Percentiles rank a stretch among this genome's conserved stretches.
Evolutionary conservation across 1,140 invertebrate genomes (phyloP).

Genomic region (Hirudo medicinalis): DNA sequence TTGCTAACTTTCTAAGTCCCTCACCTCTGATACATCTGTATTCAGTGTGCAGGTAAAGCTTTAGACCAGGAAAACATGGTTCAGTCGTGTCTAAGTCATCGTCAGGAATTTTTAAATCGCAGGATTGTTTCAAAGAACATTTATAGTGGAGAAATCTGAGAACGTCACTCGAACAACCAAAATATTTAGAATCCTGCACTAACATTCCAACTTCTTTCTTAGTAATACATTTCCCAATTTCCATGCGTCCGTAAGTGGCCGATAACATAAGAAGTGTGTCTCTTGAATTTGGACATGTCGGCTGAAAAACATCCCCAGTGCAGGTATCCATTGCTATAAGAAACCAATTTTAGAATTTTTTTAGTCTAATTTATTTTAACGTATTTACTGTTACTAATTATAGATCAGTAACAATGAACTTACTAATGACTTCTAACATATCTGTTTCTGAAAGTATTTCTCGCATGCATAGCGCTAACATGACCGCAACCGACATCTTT

Average conservation of each 20-base stretch:
- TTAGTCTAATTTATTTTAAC: too few species aligned
- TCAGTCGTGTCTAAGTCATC: not conserved
- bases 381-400: too few species aligned
- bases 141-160: not conserved
- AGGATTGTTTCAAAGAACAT: not conserved
- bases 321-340: not conserved
- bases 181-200: not conserved
- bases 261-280: not conserved
- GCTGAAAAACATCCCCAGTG: not conserved
- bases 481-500: too few species aligned
- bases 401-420: too few species aligned
- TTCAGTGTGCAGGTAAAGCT: not conserved
- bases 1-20: too few species aligned
- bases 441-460: too few species aligned
- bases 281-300: not conserved
- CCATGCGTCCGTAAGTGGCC: not conserved
- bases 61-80: conserved; percentile 10
- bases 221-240: conserved; percentile 1
- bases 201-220: too few species aligned
- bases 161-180: conserved; percentile 8
- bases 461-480: too few species aligned
- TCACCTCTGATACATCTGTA: not conserved
- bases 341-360: too few species aligned
- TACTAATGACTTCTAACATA: not conserved
- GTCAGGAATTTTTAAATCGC: not conserved